These are phyloP conservation scores for Plotosus lineatus DNA, from an alignment of 2,113 vertebrate species.

Conservation along the genomic window DNA sequence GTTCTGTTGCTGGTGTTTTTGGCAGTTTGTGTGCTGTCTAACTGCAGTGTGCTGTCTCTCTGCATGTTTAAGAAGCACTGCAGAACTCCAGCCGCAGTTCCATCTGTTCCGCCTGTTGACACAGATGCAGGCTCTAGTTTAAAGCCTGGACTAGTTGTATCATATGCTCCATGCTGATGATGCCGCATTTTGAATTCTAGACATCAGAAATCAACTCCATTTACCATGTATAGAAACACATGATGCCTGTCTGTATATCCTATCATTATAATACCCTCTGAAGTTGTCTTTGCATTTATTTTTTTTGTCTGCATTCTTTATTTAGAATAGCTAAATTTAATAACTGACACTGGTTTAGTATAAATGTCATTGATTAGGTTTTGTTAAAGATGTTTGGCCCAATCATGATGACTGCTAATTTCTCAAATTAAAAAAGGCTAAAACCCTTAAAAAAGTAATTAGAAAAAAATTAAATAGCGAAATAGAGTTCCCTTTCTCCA, in stretches of 20 bases:
- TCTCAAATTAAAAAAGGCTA: background rate
- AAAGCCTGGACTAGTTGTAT: background rate
- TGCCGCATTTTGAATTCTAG: background rate
- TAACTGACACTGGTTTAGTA: background rate
- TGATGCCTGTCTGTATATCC: background rate
- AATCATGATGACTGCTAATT: background rate
- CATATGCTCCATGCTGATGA: background rate
- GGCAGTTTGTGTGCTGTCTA: constrained; percentile 24
- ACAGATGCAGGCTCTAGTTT: background rate
- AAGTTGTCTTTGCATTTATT: background rate
- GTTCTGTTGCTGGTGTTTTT: background rate
- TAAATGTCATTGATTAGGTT: background rate
- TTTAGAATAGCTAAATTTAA: background rate
- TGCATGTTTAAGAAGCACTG: constrained; percentile 35
- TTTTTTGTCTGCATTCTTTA: background rate
- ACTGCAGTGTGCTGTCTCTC: constrained; percentile 33
- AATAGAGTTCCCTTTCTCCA: background rate
- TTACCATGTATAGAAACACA: background rate
- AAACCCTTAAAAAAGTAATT: too few species aligned
- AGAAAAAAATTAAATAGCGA: background rate
- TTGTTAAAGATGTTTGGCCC: background rate
- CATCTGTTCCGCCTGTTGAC: constrained; percentile 9
- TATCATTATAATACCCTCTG: too few species aligned
- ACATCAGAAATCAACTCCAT: background rate
- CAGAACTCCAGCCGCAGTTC: constrained; percentile 3